Conservation (phyloP, 92 coral and sea anemone genomes). For the Meandrina meandrites region DNA sequence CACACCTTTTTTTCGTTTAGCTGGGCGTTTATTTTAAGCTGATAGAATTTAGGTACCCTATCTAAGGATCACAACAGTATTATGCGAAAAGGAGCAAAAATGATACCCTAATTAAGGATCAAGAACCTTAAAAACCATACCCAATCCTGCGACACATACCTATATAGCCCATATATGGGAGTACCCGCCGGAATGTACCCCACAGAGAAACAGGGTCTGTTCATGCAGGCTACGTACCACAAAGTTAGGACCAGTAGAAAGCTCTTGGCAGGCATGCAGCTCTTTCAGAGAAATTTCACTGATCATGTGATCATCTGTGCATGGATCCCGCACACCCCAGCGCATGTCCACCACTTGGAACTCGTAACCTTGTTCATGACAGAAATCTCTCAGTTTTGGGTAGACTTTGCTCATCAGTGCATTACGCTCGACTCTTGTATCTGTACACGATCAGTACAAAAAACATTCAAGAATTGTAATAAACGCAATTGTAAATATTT, state of each 20-base stretch:
- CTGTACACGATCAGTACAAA: slow-evolving; percentile 24
- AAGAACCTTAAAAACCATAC: too few species aligned
- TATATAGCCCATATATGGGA: too few species aligned
- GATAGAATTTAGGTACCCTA: too few species aligned
- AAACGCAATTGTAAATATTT: neutral
- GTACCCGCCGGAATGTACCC: too few species aligned
- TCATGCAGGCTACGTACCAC: slow-evolving; percentile 64
- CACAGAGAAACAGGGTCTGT: neutral
- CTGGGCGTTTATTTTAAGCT: too few species aligned
- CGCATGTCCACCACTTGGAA: slow-evolving; percentile 95
- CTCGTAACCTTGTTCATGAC: slow-evolving; percentile 83
- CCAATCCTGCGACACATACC: too few species aligned
- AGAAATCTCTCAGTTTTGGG: slow-evolving; percentile 77
- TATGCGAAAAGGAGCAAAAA: too few species aligned
- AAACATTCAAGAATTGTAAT: neutral
- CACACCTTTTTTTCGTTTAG: too few species aligned
- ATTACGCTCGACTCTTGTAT: slow-evolving; percentile 81
- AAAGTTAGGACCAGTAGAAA: slow-evolving; percentile 96
- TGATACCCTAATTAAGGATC: too few species aligned
- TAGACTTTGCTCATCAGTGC: slow-evolving; percentile 78
- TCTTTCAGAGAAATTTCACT: slow-evolving; percentile 82
- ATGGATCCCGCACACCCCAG: slow-evolving; percentile 97
- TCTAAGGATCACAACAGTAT: too few species aligned
- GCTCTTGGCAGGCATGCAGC: slow-evolving; percentile 71
- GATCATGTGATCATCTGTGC: slow-evolving; percentile 88